These are phyloP conservation scores for Tetragnatha versicolor DNA, from an alignment of 1,140 invertebrate species.

Conservation along the genomic window DNA sequence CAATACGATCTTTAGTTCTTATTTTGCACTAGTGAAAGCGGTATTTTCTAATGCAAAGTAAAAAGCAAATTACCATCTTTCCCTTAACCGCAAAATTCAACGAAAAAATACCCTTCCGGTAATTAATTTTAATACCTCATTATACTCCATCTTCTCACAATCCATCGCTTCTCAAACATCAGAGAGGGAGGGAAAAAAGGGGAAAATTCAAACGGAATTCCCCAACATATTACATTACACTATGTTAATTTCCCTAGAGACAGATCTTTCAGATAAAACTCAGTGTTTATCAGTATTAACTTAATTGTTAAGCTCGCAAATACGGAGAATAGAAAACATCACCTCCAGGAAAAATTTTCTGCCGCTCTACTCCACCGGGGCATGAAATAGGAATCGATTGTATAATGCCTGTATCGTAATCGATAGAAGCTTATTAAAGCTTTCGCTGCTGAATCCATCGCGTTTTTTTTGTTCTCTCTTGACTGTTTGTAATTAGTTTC, in stretches of 20 bases:
- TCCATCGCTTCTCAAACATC: neutral
- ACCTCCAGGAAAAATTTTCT: neutral
- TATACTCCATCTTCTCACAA: neutral
- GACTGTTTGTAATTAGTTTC: slow-evolving; percentile 11
- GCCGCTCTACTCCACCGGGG: neutral
- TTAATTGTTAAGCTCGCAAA: slow-evolving; percentile 18
- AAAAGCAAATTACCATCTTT: neutral
- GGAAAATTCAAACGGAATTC: neutral
- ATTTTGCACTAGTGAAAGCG: too few relatives aligned
- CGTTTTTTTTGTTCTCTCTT: neutral
- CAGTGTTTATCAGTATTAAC: slow-evolving; percentile 31
- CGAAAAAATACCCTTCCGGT: neutral
- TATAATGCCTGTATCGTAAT: slow-evolving; percentile 2
- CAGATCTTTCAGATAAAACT: slow-evolving; percentile 14
- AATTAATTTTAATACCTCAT: neutral
- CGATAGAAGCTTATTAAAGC: neutral
- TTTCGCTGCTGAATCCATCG: neutral
- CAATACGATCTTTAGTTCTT: too few relatives aligned
- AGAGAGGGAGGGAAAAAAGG: neutral
- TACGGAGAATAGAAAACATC: neutral
- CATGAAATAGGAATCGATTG: slow-evolving; percentile 11
- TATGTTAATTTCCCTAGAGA: slow-evolving; percentile 11
- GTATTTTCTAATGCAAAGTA: too few relatives aligned
- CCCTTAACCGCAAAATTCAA: neutral
- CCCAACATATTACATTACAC: neutral